Evolutionary conservation across 2,888 invertebrate species (phyloP).

Genomic region (Notocelia uddmanniana): DNA sequence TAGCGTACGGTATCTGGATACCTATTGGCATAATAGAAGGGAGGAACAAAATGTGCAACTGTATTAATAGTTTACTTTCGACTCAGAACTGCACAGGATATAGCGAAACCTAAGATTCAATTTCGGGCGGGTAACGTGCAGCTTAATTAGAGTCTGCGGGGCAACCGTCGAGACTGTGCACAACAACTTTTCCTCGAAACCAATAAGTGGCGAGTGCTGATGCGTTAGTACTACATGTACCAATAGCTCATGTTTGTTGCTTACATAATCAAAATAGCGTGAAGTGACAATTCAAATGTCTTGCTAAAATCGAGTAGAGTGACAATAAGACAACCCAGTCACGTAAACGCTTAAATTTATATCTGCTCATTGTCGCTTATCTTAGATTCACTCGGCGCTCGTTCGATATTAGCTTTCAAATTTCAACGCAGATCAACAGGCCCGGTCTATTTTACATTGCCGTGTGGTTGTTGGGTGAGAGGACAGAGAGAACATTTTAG

Average conservation of each 20-base stretch:
- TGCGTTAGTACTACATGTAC: slow-evolving; percentile 15
- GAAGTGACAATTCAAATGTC: slow-evolving; percentile 42
- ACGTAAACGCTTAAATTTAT: slow-evolving; percentile 60
- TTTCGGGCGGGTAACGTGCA: slow-evolving; percentile 27
- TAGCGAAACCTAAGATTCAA: slow-evolving; percentile 42
- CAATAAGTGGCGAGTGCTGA: slow-evolving; percentile 36
- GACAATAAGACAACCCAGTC: slow-evolving; percentile 53
- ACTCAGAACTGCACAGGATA: slow-evolving; percentile 9
- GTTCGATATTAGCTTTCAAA: slow-evolving; percentile 60
- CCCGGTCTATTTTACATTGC: slow-evolving; percentile 49
- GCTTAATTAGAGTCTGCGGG: slow-evolving; percentile 41
- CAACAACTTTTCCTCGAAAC: slow-evolving; percentile 27
- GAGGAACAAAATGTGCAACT: background rate
- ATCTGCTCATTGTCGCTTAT: slow-evolving; percentile 57
- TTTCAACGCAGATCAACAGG: slow-evolving; percentile 53
- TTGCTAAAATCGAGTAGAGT: slow-evolving; percentile 40
- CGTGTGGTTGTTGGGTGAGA: slow-evolving; percentile 52
- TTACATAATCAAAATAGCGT: slow-evolving; percentile 18
- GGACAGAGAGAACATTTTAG: slow-evolving; percentile 67
- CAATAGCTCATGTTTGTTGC: slow-evolving; percentile 16
- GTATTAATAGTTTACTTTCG: slow-evolving; percentile 22
- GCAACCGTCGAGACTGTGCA: slow-evolving; percentile 34
- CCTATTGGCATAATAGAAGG: background rate
- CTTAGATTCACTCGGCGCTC: slow-evolving; percentile 53
- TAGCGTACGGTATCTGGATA: background rate